Base-by-base conservation (phyloP, 2,888 invertebrate species). In the Schrankia costaestrigalis region DNA sequence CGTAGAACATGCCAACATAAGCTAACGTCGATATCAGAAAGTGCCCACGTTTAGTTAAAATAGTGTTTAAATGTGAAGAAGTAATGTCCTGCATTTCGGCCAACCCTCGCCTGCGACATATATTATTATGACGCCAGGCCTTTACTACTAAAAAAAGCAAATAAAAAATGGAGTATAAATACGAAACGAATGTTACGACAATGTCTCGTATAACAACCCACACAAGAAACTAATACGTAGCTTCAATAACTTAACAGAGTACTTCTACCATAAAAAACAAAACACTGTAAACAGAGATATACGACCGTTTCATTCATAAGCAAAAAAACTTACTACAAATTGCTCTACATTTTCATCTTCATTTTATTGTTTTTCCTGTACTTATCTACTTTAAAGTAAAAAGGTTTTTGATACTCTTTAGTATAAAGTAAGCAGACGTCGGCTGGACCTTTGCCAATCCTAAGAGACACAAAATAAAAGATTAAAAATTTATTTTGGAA, bases 381-480 rank as follows among this genome's bases (percentile, higher is more conserved):
- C 15, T 12, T 33, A 15, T 39, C 17, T 24, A 27, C 30, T 34
- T 35, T 37, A 30, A 18, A 17, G 12, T 31, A 15, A 38, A 41
- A 46, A 23, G 28, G 17, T 35, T 44, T 41, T 36, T 36, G 30
- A 35, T 36, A 35, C 3, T 26, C 24, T 41, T 32, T 36, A 7
- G 27, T 36, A 4, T 10, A 31, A 22, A 54, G 30, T 36, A 11
- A 25, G 27, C 34, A 34, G 37, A 38, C 35, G 27, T 28, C 12
- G 5, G 6, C 26, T 53, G 50, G 49, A 41, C 11, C 9, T 23
- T 25, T 29, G 54, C 38, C 45, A 51, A 44, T 9, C 35, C 11
- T 26, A 4, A 22, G 18, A 26, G 17, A 38, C 26, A 23, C 19
- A 26, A 38, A 47, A 48, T 9, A 2, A 11, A 30, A 36, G 12